Base-by-base conservation (phyloP, 2,113 vertebrate genomes). In the Atherinomorus stipes region DNA sequence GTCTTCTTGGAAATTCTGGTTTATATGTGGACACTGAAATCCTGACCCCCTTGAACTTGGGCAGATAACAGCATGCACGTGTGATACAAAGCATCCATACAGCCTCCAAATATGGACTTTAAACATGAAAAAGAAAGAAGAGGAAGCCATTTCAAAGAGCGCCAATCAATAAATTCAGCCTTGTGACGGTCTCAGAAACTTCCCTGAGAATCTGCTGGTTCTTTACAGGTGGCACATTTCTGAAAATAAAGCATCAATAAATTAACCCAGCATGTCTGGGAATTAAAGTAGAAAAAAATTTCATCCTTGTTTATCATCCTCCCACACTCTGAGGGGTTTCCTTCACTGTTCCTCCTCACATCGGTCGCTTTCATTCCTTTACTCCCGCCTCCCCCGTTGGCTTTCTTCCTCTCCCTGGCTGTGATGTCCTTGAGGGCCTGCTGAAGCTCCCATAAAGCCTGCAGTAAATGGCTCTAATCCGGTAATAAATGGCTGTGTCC, bases 401-500 rank as follows among this genome's bases (percentile, higher is more conserved):
- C 60, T 74, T 61, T 59, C 75, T 81, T 71, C 71, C 66, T 76
- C 72, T 83, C 64, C 71, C 65, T 2, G 72, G 80, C 85, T 90
- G 89, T 94, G 91, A 90, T 94, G 93, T 94, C 93, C 93, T 94
- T 94, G 93, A 93, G 85, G 92, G 88, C 92, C 88, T 84, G 91
- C 85, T 78, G 89, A 91, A 92, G 91, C 91, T 93, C 92, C 92
- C 91, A 93, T 94, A 94, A 94, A 94, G 91, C 92, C 85, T 72
- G 89, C 90, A 91, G 92, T 94, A 94, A 94, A 94, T 92, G 93
- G 92, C 93, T 93, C 92, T 94, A 94, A 94, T 94, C 93, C 93
- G 86, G 88, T 94, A 93, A 94, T 94, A 94, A 94, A 94, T 93
- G 93, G 90, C 89, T 90, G 87, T 94, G 93, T 94, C 92, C 93